A percentile compares a stretch with the other conserved stretches of the same genome.
These are phyloP conservation scores for Acipenser transmontanus DNA, from an alignment of 2,797 vertebrate species.

Conservation along the genomic window DNA sequence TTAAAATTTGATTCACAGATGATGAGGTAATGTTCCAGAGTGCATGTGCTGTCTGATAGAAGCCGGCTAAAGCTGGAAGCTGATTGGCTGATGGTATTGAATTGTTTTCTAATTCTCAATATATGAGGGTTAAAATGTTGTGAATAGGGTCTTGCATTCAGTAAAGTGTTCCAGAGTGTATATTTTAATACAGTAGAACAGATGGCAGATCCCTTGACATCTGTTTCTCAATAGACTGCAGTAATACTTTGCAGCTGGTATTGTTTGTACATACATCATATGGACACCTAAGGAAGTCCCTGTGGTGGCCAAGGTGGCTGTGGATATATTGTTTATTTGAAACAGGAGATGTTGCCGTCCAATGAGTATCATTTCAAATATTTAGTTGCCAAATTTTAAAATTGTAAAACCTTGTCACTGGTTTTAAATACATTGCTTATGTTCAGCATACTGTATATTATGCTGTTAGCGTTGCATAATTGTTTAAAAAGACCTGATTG, in stretches of 20 bases:
- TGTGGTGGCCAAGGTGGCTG: constrained; percentile 48
- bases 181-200: constrained; percentile 33
- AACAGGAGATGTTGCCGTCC: constrained; percentile 20
- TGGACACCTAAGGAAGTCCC: constrained; percentile 60
- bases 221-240: constrained; percentile 62
- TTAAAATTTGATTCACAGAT: too few species aligned
- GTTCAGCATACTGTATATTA: too few species aligned
- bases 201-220: constrained; percentile 60
- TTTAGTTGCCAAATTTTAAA: constrained; percentile 5
- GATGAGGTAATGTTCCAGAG: too few species aligned
- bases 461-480: too few species aligned
- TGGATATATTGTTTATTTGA: constrained; percentile 46
- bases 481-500: too few species aligned
- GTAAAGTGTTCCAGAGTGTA: background rate
- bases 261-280: constrained; percentile 53
- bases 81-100: too few species aligned
- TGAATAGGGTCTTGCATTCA: background rate
- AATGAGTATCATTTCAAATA: constrained; percentile 33
- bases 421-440: too few species aligned
- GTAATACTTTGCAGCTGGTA: constrained; percentile 54
- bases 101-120: too few species aligned
- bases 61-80: too few species aligned
- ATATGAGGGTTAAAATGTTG: too few species aligned
- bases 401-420: too few species aligned
- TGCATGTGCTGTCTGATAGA: too few species aligned